Evolutionary conservation across 1,140 invertebrate genomes (phyloP).

Genomic region (Tenebrio molitor): DNA sequence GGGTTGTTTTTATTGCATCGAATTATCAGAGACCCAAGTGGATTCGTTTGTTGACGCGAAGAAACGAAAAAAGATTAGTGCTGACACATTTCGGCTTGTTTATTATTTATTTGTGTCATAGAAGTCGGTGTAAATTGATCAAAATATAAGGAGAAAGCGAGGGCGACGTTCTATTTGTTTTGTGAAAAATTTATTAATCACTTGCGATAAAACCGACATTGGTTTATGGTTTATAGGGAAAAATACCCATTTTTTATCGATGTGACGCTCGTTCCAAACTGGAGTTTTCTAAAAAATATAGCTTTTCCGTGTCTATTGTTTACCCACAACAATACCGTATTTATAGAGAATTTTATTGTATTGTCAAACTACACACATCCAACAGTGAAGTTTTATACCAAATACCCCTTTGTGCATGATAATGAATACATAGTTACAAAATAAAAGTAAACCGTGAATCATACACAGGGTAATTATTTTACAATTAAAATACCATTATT

Average conservation of each 20-base stretch:
- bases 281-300: not conserved
- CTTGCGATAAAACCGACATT: too few relatives aligned
- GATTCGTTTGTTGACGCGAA: slow-evolving; percentile 16
- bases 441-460: too few relatives aligned
- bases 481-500: too few relatives aligned
- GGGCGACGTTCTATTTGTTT: too few relatives aligned
- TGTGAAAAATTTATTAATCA: too few relatives aligned
- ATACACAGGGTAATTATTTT: too few relatives aligned
- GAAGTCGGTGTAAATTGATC: not conserved
- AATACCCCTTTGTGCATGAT: not conserved
- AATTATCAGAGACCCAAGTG: slow-evolving; percentile 1
- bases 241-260: too few relatives aligned
- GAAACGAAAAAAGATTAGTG: not conserved
- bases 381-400: too few relatives aligned
- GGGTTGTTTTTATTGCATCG: slow-evolving; percentile 18
- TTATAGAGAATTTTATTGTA: not conserved
- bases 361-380: too few relatives aligned
- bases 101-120: slow-evolving; percentile 11
- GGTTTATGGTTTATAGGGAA: too few relatives aligned
- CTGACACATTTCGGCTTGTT: not conserved
- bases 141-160: not conserved
- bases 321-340: not conserved
- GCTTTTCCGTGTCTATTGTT: not conserved
- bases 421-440: too few relatives aligned
- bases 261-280: too few relatives aligned